phyloP scores from a whole-genome alignment of 1,140 invertebrate species.

The Leptinotarsa undecemlineata region DNA sequence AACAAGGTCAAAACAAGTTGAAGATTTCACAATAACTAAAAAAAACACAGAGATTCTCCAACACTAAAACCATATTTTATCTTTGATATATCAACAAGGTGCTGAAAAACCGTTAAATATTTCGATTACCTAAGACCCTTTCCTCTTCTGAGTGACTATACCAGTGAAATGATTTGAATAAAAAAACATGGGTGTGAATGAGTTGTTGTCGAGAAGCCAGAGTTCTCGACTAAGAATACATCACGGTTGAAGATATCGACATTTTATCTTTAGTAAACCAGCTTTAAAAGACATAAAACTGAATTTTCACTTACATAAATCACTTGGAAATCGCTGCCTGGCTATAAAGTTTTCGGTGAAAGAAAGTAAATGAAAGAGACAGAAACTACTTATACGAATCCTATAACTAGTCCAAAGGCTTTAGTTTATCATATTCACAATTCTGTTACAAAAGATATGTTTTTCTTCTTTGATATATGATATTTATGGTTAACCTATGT shows the following conservation, averaged over 20 bases:
- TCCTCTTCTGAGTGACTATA: no score
- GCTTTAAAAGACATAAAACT: constrained; percentile 17
- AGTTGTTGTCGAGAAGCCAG: not conserved
- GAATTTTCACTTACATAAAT: constrained; percentile 10
- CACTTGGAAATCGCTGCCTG: not conserved
- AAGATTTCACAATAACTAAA: no score
- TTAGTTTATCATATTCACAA: constrained; percentile 10
- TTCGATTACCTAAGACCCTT: no score
- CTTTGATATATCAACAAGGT: no score
- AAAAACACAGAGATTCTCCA: no score
- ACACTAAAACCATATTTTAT: no score
- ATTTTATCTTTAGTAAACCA: not conserved
- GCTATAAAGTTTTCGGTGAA: not conserved
- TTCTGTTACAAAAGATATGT: constrained; percentile 4
- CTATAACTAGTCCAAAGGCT: constrained; percentile 1
- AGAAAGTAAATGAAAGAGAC: not conserved
- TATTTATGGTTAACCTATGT: constrained; percentile 32
- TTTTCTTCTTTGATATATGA: constrained; percentile 27
- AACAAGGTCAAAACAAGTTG: no score
- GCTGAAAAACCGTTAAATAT: no score
- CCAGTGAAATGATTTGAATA: not conserved
- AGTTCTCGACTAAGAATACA: constrained; percentile 5
- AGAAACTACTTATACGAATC: constrained; percentile 16
- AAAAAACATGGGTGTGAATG: not conserved
- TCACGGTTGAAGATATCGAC: not conserved